Evolutionary conservation across 37 sponge, comb jelly and placozoan species (phyloP).

Genomic region (Ianthella basta): DNA sequence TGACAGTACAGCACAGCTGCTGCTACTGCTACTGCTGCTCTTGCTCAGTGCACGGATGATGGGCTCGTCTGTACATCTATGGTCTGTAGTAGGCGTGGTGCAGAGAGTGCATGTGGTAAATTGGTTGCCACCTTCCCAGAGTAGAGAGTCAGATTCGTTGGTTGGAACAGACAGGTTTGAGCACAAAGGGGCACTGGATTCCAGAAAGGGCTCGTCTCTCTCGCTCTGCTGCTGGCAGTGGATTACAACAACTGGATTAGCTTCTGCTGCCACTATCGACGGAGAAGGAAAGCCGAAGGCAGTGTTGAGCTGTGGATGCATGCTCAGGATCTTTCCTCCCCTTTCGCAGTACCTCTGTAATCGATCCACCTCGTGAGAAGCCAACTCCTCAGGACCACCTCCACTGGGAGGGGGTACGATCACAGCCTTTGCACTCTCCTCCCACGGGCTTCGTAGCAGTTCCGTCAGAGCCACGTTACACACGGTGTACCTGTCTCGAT

Average conservation of each 20-base stretch:
- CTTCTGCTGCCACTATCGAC: not conserved
- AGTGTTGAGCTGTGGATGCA: slow-evolving; percentile 40
- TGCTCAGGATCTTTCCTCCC: slow-evolving; percentile 51
- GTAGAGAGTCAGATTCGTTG: no score
- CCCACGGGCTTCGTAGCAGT: slow-evolving; percentile 48
- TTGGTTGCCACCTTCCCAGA: no score
- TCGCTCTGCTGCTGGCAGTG: no score
- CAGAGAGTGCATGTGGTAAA: no score
- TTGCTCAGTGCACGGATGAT: not conserved
- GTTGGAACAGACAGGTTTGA: no score
- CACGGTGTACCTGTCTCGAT: slow-evolving; percentile 52
- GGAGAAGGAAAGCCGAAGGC: slow-evolving; percentile 22
- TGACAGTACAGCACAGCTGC: slow-evolving; percentile 42
- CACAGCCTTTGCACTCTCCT: slow-evolving; percentile 50
- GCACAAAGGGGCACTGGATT: no score
- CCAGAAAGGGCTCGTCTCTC: no score
- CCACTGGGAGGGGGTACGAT: slow-evolving; percentile 28
- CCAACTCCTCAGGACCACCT: not conserved
- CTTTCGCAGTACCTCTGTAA: slow-evolving; percentile 23
- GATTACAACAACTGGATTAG: no score
- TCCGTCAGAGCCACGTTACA: slow-evolving; percentile 48
- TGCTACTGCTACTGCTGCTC: not conserved
- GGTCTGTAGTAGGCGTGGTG: no score
- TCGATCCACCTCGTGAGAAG: slow-evolving; percentile 9
- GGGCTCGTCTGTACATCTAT: no score